Conservation (phyloP, 2,113 vertebrate species). For the Vanacampus margaritifer region DNA sequence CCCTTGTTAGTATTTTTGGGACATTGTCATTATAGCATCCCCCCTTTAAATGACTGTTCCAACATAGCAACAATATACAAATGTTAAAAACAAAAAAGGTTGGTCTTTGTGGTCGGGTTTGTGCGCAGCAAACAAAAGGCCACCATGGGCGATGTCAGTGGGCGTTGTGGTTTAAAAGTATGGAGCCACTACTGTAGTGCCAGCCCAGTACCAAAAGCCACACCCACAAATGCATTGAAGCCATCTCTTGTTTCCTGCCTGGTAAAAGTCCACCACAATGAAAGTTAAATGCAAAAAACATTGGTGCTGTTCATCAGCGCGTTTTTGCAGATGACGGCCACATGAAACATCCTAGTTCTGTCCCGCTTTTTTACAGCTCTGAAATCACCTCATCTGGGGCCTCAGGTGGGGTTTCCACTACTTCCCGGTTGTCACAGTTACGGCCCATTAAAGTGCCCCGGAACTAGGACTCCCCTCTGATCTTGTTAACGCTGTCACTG, state of each 20-base stretch:
- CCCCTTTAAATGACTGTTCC: background rate
- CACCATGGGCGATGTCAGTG: conserved; percentile 36
- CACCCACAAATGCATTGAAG: conserved; percentile 17
- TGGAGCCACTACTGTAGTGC: background rate
- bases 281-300: conserved; percentile 1
- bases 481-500: conserved; percentile 50
- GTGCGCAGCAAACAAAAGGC: conserved; percentile 56
- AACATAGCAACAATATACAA: conserved; percentile 3
- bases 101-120: conserved; percentile 39
- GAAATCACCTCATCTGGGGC: conserved; percentile 43
- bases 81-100: conserved; percentile 1
- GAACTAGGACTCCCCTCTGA: conserved; percentile 46
- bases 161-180: conserved; percentile 38
- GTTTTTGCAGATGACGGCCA: conserved; percentile 40
- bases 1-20: background rate
- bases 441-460: conserved; percentile 59
- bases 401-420: conserved; percentile 61
- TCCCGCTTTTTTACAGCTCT: conserved; percentile 44
- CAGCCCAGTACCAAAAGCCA: conserved; percentile 1
- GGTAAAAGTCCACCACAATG: conserved; percentile 5
- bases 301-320: conserved; percentile 25
- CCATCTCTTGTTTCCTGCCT: conserved; percentile 24
- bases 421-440: conserved; percentile 61
- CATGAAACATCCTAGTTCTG: conserved; percentile 47
- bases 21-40: conserved; percentile 3